These are phyloP conservation scores for Pasiphila rectangulata DNA, from an alignment of 2,888 invertebrate genomes.

Conservation along the genomic window DNA sequence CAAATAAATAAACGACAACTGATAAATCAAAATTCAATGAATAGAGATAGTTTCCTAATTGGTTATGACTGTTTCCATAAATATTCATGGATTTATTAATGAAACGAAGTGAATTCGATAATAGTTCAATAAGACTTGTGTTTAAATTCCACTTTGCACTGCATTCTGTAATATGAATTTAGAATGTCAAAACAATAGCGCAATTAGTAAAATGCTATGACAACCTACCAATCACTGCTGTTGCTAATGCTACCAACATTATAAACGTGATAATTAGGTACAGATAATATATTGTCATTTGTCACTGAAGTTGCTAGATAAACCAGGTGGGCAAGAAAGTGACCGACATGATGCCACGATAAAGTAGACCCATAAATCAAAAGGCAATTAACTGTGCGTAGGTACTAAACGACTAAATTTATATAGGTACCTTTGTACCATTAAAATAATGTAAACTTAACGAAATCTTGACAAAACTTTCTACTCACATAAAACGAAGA, in stretches of 20 bases:
- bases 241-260: slow-evolving; percentile 12
- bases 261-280: slow-evolving; percentile 19
- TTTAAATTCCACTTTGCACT: not conserved
- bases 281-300: slow-evolving; percentile 9
- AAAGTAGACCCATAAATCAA: slow-evolving; percentile 34
- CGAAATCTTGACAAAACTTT: slow-evolving; percentile 12
- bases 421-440: slow-evolving; percentile 26
- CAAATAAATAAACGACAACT: slow-evolving; percentile 14
- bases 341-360: slow-evolving; percentile 32
- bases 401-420: slow-evolving; percentile 34
- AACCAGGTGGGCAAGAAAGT: slow-evolving; percentile 20
- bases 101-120: not conserved
- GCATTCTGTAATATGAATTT: not conserved
- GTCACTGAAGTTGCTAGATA: slow-evolving; percentile 12
- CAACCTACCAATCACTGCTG: not conserved
- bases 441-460: slow-evolving; percentile 21
- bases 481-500: not conserved
- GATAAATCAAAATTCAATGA: slow-evolving; percentile 6
- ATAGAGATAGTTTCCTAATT: not conserved
- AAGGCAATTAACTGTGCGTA: slow-evolving; percentile 30
- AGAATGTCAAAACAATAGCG: not conserved
- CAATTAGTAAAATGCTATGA: too few relatives aligned
- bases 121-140: not conserved
- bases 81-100: slow-evolving; percentile 1
- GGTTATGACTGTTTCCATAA: not conserved